Conservation (phyloP, 1,140 invertebrate genomes). For the Grapholita molesta region DNA sequence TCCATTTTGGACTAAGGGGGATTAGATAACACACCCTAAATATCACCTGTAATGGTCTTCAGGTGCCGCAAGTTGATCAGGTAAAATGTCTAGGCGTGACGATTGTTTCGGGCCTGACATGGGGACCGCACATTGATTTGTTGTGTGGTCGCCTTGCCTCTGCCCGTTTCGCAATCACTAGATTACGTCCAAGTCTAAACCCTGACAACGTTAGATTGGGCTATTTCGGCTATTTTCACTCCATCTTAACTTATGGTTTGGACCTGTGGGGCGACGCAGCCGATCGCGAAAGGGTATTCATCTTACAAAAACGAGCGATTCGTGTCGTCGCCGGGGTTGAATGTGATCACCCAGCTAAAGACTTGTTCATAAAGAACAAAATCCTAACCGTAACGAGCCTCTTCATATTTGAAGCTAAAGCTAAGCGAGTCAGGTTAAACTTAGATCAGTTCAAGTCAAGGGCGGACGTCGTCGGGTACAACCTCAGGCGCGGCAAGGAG, state of each 20-base stretch:
- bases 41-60: background rate
- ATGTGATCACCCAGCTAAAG: background rate
- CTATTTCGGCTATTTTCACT: constrained; percentile 11
- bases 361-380: background rate
- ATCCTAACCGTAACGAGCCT: too few species aligned
- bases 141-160: background rate
- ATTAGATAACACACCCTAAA: background rate
- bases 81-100: background rate
- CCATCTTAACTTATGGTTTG: constrained; percentile 1
- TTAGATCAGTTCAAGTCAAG: too few species aligned
- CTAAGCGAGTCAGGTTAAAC: too few species aligned
- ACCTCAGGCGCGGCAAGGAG: too few species aligned
- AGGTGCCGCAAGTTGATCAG: background rate
- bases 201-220: background rate
- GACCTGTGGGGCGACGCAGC: constrained; percentile 15
- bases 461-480: background rate
- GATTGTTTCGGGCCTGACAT: background rate
- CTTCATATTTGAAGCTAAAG: too few species aligned
- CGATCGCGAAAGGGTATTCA: background rate
- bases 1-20: background rate
- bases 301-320: constrained; percentile 2
- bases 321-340: background rate
- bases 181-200: background rate
- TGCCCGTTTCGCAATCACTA: constrained; percentile 7
- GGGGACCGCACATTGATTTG: background rate